These are phyloP conservation scores for Brenthis ino DNA, from an alignment of 2,888 invertebrate species.

Conservation along the genomic window DNA sequence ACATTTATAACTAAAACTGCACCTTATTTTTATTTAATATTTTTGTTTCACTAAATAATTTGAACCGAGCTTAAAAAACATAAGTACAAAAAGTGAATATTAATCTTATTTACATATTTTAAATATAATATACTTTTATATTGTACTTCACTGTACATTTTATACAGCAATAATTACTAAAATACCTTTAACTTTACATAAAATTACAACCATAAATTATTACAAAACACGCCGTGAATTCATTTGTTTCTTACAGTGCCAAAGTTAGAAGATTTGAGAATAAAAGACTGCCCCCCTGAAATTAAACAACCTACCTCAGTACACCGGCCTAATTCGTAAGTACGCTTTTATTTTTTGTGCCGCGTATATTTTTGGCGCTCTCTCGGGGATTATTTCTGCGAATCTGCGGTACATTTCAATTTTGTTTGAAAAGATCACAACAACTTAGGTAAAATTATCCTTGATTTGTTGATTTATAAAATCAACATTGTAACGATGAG, in stretches of 20 bases:
- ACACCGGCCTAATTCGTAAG: conserved; percentile 78
- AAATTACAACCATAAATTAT: background rate
- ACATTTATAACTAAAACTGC: background rate
- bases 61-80: no score
- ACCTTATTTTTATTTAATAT: background rate
- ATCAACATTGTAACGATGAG: conserved; percentile 11
- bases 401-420: conserved; percentile 24
- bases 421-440: conserved; percentile 24
- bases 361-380: conserved; percentile 25
- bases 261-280: conserved; percentile 80
- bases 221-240: conserved; percentile 15
- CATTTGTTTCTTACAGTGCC: conserved; percentile 61
- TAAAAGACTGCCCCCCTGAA: conserved; percentile 79
- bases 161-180: no score
- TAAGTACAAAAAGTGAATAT: no score
- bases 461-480: conserved; percentile 9
- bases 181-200: background rate
- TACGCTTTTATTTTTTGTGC: conserved; percentile 43
- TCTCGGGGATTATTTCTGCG: conserved; percentile 28
- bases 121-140: no score
- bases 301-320: conserved; percentile 79
- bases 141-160: no score
- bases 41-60: no score
- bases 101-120: no score
- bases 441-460: conserved; percentile 10